Evolutionary conservation across 2,888 invertebrate species (phyloP).

Genomic region (Drepanosiphum platanoidis): DNA sequence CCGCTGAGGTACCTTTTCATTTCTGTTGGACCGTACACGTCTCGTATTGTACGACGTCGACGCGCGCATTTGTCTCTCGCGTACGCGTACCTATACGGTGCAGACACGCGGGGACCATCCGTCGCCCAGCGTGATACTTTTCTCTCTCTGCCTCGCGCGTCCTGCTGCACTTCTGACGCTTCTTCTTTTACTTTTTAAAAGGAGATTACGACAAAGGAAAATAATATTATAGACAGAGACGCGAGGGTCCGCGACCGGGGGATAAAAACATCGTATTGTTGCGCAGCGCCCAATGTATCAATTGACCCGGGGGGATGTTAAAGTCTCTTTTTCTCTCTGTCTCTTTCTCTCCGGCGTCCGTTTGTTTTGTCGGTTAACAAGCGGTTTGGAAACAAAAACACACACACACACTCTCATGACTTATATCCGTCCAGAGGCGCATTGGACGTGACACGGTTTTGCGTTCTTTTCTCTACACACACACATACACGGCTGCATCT

Average conservation of each 20-base stretch:
- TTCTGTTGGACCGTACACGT: conserved; percentile 28
- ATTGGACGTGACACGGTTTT: conserved; percentile 28
- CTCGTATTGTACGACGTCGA: no score
- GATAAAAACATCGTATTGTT: conserved; percentile 42
- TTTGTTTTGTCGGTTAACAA: conserved; percentile 51
- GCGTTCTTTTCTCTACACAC: not conserved
- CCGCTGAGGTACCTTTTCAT: conserved; percentile 28
- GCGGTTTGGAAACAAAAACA: conserved; percentile 31
- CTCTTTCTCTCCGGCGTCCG: not conserved
- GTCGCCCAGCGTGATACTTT: conserved; percentile 51
- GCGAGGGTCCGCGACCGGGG: not conserved
- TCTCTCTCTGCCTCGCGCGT: no score
- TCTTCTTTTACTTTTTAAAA: not conserved
- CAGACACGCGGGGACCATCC: not conserved
- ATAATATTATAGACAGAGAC: not conserved
- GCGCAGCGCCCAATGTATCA: conserved; percentile 44
- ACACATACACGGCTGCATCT: no score
- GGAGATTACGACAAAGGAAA: conserved; percentile 52
- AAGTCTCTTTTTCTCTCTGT: no score
- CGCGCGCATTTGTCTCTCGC: conserved; percentile 7
- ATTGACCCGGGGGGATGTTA: conserved; percentile 55
- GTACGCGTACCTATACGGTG: not conserved
- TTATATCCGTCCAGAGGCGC: conserved; percentile 5
- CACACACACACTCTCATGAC: not conserved
- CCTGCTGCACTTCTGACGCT: no score